Evolutionary conservation across 2,113 vertebrate genomes (phyloP).

Genomic region (Pangasianodon hypophthalmus): DNA sequence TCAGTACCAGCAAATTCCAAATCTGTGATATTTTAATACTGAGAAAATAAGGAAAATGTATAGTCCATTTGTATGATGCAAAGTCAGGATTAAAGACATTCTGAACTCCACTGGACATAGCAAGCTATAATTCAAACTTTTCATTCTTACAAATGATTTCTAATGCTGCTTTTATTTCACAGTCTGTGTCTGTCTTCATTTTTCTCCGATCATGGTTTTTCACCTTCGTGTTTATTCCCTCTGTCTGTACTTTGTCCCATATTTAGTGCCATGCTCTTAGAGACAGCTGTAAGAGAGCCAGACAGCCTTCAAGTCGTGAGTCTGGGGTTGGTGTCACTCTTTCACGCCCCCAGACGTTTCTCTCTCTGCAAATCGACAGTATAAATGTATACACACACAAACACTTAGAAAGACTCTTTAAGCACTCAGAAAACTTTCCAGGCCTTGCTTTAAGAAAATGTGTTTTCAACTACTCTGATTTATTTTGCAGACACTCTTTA

Average conservation of each 20-base stretch:
- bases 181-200: not conserved
- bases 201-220: not conserved
- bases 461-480: not conserved
- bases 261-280: constrained; percentile 9
- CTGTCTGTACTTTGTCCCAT: constrained; percentile 17
- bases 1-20: not conserved
- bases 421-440: constrained; percentile 15
- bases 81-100: not conserved
- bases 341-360: constrained; percentile 41
- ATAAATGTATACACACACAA: not conserved
- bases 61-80: not conserved
- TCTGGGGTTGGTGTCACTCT: constrained; percentile 21
- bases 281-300: constrained; percentile 18
- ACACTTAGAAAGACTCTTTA: constrained; percentile 1
- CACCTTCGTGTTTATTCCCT: not conserved
- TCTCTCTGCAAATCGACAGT: not conserved
- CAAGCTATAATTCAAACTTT: not conserved
- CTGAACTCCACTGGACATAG: not conserved
- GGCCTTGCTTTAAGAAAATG: not conserved
- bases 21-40: not conserved
- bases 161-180: not conserved
- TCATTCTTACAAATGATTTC: not conserved
- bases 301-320: constrained; percentile 27
- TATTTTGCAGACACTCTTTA: not conserved
- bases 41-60: not conserved